Evolutionary conservation across 2,797 vertebrate species (phyloP).

Genomic region (Liasis olivaceus): DNA sequence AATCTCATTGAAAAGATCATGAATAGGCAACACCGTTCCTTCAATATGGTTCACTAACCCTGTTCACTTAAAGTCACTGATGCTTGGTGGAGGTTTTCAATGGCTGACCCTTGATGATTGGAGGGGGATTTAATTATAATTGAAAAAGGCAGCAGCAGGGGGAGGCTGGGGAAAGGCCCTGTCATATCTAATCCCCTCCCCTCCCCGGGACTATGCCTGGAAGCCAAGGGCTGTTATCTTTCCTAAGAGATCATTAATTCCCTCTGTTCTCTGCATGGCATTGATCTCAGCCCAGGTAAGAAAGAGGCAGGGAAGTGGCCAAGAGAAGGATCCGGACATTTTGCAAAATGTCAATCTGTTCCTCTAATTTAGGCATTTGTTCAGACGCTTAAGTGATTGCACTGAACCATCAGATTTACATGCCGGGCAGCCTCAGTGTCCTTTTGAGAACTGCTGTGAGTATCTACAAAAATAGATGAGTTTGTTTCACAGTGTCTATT

Average conservation of each 20-base stretch:
- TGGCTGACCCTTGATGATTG: conserved; percentile 61
- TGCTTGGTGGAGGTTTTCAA: conserved; percentile 62
- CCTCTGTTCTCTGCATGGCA: background rate
- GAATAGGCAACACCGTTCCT: conserved; percentile 63
- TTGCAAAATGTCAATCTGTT: background rate
- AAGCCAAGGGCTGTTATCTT: conserved; percentile 17
- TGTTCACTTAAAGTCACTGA: conserved; percentile 63
- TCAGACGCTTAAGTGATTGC: background rate
- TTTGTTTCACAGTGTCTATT: background rate
- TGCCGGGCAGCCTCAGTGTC: background rate
- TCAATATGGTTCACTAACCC: conserved; percentile 70
- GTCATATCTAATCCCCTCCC: conserved; percentile 24
- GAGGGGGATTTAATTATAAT: conserved; percentile 64
- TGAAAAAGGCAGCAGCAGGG: conserved; percentile 55
- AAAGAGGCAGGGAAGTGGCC: background rate
- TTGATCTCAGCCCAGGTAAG: background rate
- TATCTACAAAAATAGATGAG: background rate
- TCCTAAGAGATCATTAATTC: conserved; percentile 14
- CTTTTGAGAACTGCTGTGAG: background rate
- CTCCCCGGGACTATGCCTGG: conserved; percentile 2
- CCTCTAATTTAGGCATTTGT: background rate
- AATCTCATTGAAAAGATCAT: conserved; percentile 59
- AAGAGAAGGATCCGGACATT: background rate
- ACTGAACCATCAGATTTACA: background rate
- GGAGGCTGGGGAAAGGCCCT: background rate